Evolutionary conservation across 2,797 vertebrate genomes (phyloP), one percentile per base, ranked within the genome.

Genomic region (Ptychobarbus kaznakovi): DNA sequence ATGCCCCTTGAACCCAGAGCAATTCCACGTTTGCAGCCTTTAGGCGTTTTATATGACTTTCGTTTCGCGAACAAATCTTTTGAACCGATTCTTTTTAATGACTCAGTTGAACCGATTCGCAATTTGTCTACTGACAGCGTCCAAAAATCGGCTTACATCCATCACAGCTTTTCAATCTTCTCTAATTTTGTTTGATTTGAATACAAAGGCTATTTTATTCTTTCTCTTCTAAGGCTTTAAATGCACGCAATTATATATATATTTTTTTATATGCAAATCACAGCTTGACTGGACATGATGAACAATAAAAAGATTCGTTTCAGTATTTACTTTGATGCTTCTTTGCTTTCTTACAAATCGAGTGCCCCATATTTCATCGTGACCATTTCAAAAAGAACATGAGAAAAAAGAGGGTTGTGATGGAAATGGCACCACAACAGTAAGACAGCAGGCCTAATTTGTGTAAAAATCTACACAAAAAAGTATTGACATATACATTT

Each of bases 1-100:
- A 70, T 44, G 87, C 85, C 89, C 89, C 82, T 80, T 86, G 82
- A 75, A 81, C 84, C 79, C 63, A 86, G 84, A 87, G 88, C 90
- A 80, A 81, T 86, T 86, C 87, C 87, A 77, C 87, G 63, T 85
- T 93, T 89, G 89, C 83, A 84, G 85, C 89, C 22, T 69, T 90
- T 90, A 90, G 91, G 93, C 81, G 78, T 82, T 88, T 92, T 93
- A 93, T 90, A 91, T 92, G 58, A n/a, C 46, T 44, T 38, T n/a
- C 2, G 51, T 70, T 63, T 18, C 6, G n/a, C 22, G 42, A 15
- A 49, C 8, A 20, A 75, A 58, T 75, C 5, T 22, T 53, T 20
- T 77, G 82, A 83, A 35, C 58, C 25, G 73, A 25, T 4, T 53
- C 49, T 42, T 66, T 53, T 22, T 3, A 40, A 68, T 68, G 82